Conservation (phyloP, 1,140 invertebrate genomes). For the Campoletis sonorensis region DNA sequence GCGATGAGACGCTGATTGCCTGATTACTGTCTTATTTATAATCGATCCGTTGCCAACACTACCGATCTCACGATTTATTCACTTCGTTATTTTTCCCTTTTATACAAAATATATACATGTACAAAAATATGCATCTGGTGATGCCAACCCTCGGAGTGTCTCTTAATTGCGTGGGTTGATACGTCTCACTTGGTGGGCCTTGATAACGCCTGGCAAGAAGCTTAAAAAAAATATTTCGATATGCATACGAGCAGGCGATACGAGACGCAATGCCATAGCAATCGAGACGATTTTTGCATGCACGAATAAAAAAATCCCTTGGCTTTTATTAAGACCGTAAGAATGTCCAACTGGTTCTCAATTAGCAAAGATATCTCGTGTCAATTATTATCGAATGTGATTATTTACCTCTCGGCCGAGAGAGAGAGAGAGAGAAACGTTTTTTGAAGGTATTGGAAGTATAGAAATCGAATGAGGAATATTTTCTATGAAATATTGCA, state of each 20-base stretch:
- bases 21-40: conserved; percentile 23
- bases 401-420: neutral
- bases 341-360: conserved; percentile 46
- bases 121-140: neutral
- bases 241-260: too few relatives aligned
- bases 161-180: conserved; percentile 42
- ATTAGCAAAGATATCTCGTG: conserved; percentile 47
- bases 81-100: neutral
- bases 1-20: neutral
- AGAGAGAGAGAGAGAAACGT: neutral
- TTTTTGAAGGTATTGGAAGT: neutral
- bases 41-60: neutral
- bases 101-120: neutral
- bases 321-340: conserved; percentile 24
- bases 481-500: too few relatives aligned
- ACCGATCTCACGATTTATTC: neutral
- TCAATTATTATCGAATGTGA: conserved; percentile 40
- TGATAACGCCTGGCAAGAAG: conserved; percentile 2
- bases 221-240: conserved; percentile 21
- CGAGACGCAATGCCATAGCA: too few relatives aligned
- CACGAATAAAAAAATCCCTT: neutral
- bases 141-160: neutral
- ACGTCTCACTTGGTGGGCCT: conserved; percentile 37
- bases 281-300: neutral
- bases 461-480: too few relatives aligned